These are phyloP conservation scores for Trinectes maculatus DNA, from an alignment of 2,113 vertebrate species.

Conservation along the genomic window DNA sequence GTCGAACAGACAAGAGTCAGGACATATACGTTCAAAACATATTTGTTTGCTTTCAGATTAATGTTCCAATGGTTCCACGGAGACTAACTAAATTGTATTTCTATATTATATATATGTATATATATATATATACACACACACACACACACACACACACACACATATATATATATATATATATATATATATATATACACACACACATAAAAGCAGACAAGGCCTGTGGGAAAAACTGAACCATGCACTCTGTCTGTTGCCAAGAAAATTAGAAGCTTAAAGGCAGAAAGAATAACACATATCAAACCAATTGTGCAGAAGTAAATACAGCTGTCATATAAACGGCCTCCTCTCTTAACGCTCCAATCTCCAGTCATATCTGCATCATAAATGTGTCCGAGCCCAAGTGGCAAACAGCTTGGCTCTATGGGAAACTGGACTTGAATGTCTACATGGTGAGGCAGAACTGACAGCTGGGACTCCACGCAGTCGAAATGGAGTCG, in stretches of 20 bases:
- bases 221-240: constrained; percentile 8
- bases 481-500: not conserved
- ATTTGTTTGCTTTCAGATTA: accelerated
- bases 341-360: constrained; percentile 2
- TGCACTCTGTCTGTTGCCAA: not conserved
- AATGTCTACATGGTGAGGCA: constrained; percentile 19
- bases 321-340: constrained; percentile 5
- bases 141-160: no score
- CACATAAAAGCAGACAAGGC: constrained; percentile 20
- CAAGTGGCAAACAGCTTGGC: not conserved
- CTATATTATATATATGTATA: no score
- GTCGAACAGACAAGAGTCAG: not conserved
- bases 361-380: constrained; percentile 6
- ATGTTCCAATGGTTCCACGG: not conserved
- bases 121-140: no score
- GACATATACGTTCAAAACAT: not conserved
- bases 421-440: constrained; percentile 49
- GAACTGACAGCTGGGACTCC: constrained; percentile 19
- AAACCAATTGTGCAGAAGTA: not conserved
- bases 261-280: not conserved
- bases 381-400: constrained; percentile 51
- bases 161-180: no score
- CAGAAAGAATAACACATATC: not conserved
- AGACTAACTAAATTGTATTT: not conserved
- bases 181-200: no score